Evolutionary conservation across 2,797 vertebrate species (phyloP), one percentile per base, ranked within the genome.

Genomic region (Sebastes steindachneri): DNA sequence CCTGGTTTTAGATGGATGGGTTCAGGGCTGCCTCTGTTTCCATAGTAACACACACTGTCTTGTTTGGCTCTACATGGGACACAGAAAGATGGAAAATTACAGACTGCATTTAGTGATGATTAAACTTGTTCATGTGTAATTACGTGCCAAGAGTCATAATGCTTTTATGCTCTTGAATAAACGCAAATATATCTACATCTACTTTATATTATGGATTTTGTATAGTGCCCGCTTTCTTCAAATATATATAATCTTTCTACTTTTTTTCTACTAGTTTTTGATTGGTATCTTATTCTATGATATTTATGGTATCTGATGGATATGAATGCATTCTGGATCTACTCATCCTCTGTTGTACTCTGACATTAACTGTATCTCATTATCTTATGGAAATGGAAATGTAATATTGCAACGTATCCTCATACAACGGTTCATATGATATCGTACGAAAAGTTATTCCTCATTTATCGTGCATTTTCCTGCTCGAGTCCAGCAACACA

Each of bases 21-120:
- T 87, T 98, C 96, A 23, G 95, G 87, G 65, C 95, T 95, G 92
- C 97, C 97, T 94, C 95, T 98, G 96, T 98, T 99, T 96, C 98
- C 98, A 95, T 99, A 99, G 97, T 99, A 99, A 96, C 97, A 99
- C 95, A 99, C 84, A 55, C 94, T 94, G 88, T 99, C 97, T 95
- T 97, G 98, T 94, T 96, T 97, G 90, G 95, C 91, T 90, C 97
- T 98, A 91, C 96, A 97, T 92, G 86, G 94, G 89, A 92, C 82
- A 95, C 82, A 89, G 82, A 19, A 73, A 89, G 51, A 92, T 65
- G 63, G 71, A 85, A 86, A 91, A 94, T 88, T 77, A 88, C 65
- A 88, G 62, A 80, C 37, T 68, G 54, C 59, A 77, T 83, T 92
- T 71, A 79, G 45, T 51, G 72, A 86, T 65, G 33, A 83, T 80